Evolutionary conservation across 2,797 vertebrate genomes (phyloP).

Genomic region (Silurus lanzhouensis): DNA sequence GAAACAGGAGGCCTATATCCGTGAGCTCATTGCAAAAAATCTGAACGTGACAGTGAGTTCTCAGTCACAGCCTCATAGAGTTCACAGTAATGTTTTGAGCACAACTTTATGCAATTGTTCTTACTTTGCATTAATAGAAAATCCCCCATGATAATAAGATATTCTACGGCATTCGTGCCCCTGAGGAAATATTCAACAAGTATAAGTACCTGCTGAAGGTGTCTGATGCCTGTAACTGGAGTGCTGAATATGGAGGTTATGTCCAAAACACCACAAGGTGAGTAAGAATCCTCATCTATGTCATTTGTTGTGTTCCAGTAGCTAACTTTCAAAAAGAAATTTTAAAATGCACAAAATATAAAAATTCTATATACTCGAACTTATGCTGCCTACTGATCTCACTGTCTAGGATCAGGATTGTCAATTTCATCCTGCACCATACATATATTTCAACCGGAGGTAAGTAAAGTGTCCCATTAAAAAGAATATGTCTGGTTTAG

Average conservation of each 20-base stretch:
- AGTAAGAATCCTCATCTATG: not conserved
- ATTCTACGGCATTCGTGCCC: conserved; percentile 82
- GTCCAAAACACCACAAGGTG: conserved; percentile 68
- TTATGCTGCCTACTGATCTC: not conserved
- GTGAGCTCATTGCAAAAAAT: conserved; percentile 72
- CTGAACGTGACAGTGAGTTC: conserved; percentile 75
- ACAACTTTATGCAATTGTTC: not conserved
- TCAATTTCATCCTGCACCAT: conserved; percentile 77
- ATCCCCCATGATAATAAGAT: conserved; percentile 65
- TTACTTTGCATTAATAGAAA: conserved; percentile 52
- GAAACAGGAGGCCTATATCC: conserved; percentile 77
- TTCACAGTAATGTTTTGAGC: not conserved
- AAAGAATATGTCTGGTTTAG: not conserved
- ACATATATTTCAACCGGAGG: conserved; percentile 72
- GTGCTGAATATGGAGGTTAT: conserved; percentile 47
- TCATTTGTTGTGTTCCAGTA: not conserved
- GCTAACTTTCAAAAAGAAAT: not conserved
- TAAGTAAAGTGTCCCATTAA: conserved; percentile 36
- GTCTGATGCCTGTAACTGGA: conserved; percentile 76
- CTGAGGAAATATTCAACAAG: conserved; percentile 71
- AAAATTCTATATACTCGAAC: not conserved
- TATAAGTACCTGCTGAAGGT: conserved; percentile 81
- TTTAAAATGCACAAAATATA: no score
- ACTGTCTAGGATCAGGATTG: conserved; percentile 79
- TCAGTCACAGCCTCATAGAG: not conserved